phyloP scores from a whole-genome alignment of 2,888 invertebrate genomes.

The Drosophila mercatorum region DNA sequence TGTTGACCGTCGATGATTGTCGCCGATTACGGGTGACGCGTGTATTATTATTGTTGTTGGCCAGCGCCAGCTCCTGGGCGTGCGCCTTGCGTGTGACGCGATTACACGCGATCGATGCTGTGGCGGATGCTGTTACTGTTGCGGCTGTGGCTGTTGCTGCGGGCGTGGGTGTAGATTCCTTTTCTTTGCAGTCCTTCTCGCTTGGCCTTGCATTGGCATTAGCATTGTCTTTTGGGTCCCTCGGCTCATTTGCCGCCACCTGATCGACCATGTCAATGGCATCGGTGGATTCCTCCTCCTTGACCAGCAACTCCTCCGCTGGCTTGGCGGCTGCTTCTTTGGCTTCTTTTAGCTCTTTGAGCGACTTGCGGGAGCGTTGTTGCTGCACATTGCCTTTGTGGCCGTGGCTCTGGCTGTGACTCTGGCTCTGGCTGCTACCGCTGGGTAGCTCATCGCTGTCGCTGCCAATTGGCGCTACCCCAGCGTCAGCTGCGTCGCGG shows the following conservation, averaged over 20 bases:
- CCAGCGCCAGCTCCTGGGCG: conserved; percentile 75
- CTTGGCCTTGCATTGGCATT: conserved; percentile 21
- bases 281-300: conserved; percentile 56
- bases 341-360: conserved; percentile 73
- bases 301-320: conserved; percentile 47
- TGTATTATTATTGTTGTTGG: conserved; percentile 60
- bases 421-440: conserved; percentile 37
- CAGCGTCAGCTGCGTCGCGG: conserved; percentile 5
- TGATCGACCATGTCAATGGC: conserved; percentile 32
- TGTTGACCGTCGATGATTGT: conserved; percentile 56
- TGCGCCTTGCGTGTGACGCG: conserved; percentile 82
- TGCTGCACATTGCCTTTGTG: conserved; percentile 16
- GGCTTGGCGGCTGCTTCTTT: conserved; percentile 56
- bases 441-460: conserved; percentile 51
- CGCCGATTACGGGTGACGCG: conserved; percentile 81
- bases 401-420: conserved; percentile 46
- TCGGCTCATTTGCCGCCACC: conserved; percentile 28
- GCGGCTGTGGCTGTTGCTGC: not conserved
- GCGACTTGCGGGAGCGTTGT: conserved; percentile 79
- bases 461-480: conserved; percentile 17
- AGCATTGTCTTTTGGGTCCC: conserved; percentile 50
- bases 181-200: conserved; percentile 43
- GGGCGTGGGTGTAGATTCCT: conserved; percentile 32
- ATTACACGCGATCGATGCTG: conserved; percentile 56
- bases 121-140: conserved; percentile 24